Conservation (phyloP, 2,888 invertebrate species). For the Latrodectus elegans region DNA sequence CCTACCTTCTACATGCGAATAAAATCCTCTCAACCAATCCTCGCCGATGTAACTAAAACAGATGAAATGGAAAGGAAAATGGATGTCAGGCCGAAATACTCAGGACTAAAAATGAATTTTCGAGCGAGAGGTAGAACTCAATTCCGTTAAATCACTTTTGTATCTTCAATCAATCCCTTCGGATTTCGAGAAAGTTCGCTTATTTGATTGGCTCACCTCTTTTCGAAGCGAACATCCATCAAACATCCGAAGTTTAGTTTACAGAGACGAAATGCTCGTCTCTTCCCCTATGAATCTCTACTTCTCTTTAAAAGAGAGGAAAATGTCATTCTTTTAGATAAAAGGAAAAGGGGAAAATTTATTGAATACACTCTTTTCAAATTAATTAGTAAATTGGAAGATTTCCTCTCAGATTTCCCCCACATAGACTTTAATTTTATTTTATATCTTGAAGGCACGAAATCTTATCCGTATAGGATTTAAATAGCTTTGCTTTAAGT, state of each 20-base stretch:
- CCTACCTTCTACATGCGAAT: no score
- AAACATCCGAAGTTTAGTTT: not conserved
- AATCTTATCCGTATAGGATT: no score
- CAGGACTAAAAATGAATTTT: not conserved
- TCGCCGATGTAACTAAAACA: not conserved
- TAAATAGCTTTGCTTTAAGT: no score
- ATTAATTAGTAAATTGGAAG: not conserved
- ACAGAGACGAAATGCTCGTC: no score
- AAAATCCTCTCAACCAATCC: no score
- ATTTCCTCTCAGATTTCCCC: no score
- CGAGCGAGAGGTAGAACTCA: not conserved
- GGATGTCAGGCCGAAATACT: not conserved
- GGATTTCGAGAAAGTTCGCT: not conserved
- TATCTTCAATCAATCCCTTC: constrained; percentile 3
- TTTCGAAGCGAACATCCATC: not conserved
- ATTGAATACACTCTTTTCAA: constrained; percentile 1
- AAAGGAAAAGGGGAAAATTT: not conserved
- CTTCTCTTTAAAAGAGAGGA: no score
- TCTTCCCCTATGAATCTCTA: no score
- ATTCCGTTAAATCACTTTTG: constrained; percentile 1
- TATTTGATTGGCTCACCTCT: constrained; percentile 3
- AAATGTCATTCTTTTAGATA: no score
- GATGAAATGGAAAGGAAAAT: constrained; percentile 2
- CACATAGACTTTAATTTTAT: no score
- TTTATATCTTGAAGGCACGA: no score